A percentile compares a stretch with the other conserved stretches of the same genome.
Evolutionary conservation across 2,797 vertebrate species (phyloP).

Genomic region (Phataginus tetradactyla): DNA sequence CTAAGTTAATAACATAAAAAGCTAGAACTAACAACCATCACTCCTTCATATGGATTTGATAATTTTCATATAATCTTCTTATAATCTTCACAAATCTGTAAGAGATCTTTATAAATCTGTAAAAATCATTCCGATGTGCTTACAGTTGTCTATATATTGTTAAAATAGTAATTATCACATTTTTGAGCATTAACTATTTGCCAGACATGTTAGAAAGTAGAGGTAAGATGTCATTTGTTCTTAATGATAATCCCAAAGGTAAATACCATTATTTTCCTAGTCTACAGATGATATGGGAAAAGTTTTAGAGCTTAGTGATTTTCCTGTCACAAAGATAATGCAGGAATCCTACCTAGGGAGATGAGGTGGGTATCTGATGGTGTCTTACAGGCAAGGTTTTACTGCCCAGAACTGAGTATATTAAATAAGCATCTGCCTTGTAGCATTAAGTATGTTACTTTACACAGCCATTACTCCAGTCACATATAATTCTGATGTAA

Average conservation of each 20-base stretch:
- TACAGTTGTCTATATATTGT: neutral
- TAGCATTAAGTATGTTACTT: neutral
- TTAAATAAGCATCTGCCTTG: neutral
- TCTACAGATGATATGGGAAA: neutral
- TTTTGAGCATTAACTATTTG: neutral
- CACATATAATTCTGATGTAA: neutral
- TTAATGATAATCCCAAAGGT: neutral
- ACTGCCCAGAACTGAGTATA: neutral
- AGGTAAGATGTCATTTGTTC: neutral
- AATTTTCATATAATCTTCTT: slow-evolving; percentile 10
- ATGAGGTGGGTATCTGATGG: neutral
- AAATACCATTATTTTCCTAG: neutral
- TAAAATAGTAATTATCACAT: neutral
- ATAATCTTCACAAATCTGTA: neutral
- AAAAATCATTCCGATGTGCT: neutral
- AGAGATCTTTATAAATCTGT: neutral
- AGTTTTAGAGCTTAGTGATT: neutral
- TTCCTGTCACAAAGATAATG: neutral
- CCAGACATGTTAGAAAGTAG: neutral
- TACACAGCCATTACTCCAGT: neutral
- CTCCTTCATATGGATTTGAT: neutral
- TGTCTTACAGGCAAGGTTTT: neutral
- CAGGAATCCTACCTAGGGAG: neutral
- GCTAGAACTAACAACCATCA: neutral
- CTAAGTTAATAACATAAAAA: neutral